A percentile compares a stretch with the other conserved stretches of the same genome.
phyloP scores from a whole-genome alignment of 2,888 invertebrate species.

The Plusia festucae region DNA sequence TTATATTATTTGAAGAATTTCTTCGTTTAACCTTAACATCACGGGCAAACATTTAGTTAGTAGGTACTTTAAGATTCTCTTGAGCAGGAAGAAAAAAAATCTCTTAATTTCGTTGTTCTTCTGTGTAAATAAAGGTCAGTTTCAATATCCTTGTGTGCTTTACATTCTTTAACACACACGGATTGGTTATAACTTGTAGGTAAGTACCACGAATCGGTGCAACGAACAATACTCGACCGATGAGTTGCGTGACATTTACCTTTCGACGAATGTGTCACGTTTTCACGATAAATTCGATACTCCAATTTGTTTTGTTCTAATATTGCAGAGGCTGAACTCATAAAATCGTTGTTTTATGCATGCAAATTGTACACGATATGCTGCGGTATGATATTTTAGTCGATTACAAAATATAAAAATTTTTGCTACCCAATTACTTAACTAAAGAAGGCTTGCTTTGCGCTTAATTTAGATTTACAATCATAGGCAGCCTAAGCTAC shows the following conservation, averaged over 20 bases:
- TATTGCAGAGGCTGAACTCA: conserved; percentile 42
- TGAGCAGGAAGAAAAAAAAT: not conserved
- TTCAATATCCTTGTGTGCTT: too few species aligned
- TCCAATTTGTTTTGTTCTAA: conserved; percentile 54
- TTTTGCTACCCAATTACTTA: not conserved
- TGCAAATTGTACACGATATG: conserved; percentile 45
- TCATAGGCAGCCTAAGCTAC: not conserved
- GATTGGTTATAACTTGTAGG: conserved; percentile 6
- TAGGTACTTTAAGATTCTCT: too few species aligned
- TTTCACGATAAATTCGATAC: conserved; percentile 56
- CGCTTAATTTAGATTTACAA: not conserved
- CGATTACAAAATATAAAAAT: conserved; percentile 19
- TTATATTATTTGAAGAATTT: too few species aligned
- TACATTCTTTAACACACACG: conserved; percentile 13
- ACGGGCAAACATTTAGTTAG: not conserved
- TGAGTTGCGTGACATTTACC: conserved; percentile 60
- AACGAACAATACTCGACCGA: conserved; percentile 51
- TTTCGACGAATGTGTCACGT: conserved; percentile 60
- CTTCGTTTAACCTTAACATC: too few species aligned
- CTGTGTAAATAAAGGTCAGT: too few species aligned
- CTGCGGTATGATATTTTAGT: conserved; percentile 36
- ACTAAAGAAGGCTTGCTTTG: conserved; percentile 1
- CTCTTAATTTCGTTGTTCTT: not conserved
- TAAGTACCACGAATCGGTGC: conserved; percentile 30
- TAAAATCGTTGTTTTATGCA: conserved; percentile 45